These are phyloP conservation scores for Glaucidium brasilianum DNA, from an alignment of 2,113 vertebrate species.

Conservation along the genomic window DNA sequence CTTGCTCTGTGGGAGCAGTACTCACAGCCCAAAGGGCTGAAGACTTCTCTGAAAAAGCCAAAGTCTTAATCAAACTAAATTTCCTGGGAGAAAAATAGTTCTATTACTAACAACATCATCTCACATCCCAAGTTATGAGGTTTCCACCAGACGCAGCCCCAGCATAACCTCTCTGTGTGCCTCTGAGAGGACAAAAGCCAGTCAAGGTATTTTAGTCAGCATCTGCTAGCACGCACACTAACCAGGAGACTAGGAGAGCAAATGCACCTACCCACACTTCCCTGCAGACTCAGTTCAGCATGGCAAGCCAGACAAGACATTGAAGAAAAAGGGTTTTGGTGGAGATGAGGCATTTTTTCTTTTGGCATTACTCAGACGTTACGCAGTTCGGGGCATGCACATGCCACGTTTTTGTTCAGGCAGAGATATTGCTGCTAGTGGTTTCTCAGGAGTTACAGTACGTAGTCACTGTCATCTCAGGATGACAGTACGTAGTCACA, in stretches of 20 bases:
- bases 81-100: neutral
- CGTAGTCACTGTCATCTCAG: too few species aligned
- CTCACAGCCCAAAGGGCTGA: neutral
- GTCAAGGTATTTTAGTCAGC: neutral
- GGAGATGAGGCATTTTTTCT: neutral
- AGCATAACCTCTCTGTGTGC: fast-evolving
- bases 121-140: neutral
- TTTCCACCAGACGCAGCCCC: neutral
- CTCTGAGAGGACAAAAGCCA: neutral
- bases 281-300: neutral
- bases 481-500: neutral
- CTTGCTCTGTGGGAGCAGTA: neutral
- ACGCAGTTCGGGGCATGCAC: neutral
- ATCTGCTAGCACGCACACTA: neutral
- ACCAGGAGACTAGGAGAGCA: neutral
- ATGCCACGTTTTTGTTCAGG: neutral
- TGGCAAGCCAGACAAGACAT: neutral
- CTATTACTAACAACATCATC: neutral
- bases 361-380: neutral
- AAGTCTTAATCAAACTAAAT: neutral
- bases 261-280: neutral
- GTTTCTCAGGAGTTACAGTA: neutral
- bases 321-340: fast-evolving
- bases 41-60: neutral
- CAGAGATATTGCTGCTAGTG: neutral